Evolutionary conservation across 2,888 invertebrate genomes (phyloP), one percentile per base, ranked within the genome.

Genomic region (Caenorhabditis doughertyi): DNA sequence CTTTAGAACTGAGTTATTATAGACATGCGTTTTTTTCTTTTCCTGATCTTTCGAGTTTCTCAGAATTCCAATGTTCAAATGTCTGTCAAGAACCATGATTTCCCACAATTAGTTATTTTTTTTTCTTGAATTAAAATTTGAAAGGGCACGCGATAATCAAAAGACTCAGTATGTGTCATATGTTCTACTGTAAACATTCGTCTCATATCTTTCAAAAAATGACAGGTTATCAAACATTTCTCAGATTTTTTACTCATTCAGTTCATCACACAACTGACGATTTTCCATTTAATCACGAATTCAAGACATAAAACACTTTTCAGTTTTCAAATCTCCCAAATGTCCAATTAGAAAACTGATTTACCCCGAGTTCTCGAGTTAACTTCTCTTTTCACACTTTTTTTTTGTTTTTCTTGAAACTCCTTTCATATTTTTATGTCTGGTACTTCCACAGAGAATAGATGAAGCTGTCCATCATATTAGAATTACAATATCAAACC

Each of bases 221-320:
- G 74, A 74, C 74, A 74, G 74, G 74, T 74, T 67, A 58, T 49
- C 74, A 74, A 74, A 74, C 67, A 74, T 49, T 32, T 9, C 18
- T 47, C 18, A 47, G 13, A 39, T 9, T 39, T 29, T 39, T 49
- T 42, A n/a, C 51, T 68, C 18, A 5, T 27, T 13, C 25, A 9
- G 27, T 32, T 27, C 42, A 5, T 35, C 62, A 21, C 29, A 42
- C 53, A 70, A 18, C 27, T 18, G 23, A 35, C 65, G 47, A 21
- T 55, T 55, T 53, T 71, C 60, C 44, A 44, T 16, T 60, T 25
- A 49, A 51, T 44, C 39, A 18, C 39, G 23, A 23, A 3, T 23
- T 39, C 58, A 53, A 51, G 32, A 49, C 18, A 49, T 47, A 11
- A n/a, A 18, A 35, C 18, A 2, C 23, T 25, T 49, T 27, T 1